phyloP scores from a whole-genome alignment of 2,113 vertebrate species.

The Columba livia region DNA sequence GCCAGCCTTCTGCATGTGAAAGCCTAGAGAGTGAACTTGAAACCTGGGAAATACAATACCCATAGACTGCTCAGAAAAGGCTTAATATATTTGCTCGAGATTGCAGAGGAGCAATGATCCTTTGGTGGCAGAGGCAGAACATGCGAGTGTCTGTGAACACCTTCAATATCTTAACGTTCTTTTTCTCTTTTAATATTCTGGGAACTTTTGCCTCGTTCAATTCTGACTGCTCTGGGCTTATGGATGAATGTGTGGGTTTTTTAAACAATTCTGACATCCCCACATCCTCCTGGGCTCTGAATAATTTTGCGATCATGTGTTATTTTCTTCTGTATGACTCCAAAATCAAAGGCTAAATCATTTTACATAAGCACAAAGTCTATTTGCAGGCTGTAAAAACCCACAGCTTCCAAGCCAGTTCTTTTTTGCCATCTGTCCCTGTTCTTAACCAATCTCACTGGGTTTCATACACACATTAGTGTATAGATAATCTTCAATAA shows the following conservation, averaged over 20 bases:
- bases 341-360: conserved; percentile 44
- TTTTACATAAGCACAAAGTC: conserved; percentile 44
- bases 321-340: conserved; percentile 32
- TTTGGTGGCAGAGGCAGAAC: not conserved
- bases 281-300: not conserved
- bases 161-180: not conserved
- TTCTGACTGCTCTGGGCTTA: not conserved
- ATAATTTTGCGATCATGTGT: conserved; percentile 29
- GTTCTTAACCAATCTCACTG: conserved; percentile 6
- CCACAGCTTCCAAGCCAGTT: conserved; percentile 30
- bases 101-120: not conserved
- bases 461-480: not conserved
- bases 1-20: not conserved
- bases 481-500: not conserved
- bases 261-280: not conserved
- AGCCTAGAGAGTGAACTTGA: not conserved
- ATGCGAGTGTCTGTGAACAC: not conserved
- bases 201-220: not conserved
- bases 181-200: not conserved
- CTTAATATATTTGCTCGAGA: not conserved
- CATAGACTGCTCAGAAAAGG: not conserved
- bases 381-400: conserved; percentile 56
- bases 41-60: not conserved
- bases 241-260: not conserved
- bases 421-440: conserved; percentile 59